phyloP scores from a whole-genome alignment of 2,888 invertebrate species.

The Autographa pulchrina region DNA sequence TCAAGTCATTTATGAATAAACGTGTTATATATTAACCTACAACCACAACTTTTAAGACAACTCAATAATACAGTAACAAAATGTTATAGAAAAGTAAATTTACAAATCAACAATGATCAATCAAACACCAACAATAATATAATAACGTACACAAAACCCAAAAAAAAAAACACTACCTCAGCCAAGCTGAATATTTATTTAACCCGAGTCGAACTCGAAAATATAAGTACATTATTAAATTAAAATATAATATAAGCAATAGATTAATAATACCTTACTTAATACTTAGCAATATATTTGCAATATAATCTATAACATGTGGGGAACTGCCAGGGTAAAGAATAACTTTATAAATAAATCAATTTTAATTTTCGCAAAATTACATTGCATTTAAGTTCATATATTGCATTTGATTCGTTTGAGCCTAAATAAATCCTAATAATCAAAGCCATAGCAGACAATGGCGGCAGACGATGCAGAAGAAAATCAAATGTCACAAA shows the following conservation, averaged over 20 bases:
- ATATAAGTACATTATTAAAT: conserved; percentile 50
- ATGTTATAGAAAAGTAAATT: conserved; percentile 24
- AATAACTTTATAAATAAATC: background rate
- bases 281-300: conserved; percentile 18
- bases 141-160: conserved; percentile 55
- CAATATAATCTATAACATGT: conserved; percentile 9
- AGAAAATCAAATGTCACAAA: too few species aligned
- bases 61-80: conserved; percentile 21
- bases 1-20: background rate
- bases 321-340: conserved; percentile 14
- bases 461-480: too few species aligned
- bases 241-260: conserved; percentile 41
- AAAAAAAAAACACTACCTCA: conserved; percentile 78
- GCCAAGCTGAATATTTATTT: conserved; percentile 80
- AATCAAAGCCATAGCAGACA: too few species aligned
- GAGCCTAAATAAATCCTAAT: too few species aligned
- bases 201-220: conserved; percentile 76
- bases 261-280: conserved; percentile 11
- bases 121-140: conserved; percentile 48
- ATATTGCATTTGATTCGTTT: too few species aligned
- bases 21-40: background rate
- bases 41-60: background rate
- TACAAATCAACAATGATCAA: conserved; percentile 16
- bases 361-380: too few species aligned
- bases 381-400: too few species aligned